Base-by-base conservation (phyloP, 2,113 vertebrate species). In the Ptilorrhoa leucosticta region DNA sequence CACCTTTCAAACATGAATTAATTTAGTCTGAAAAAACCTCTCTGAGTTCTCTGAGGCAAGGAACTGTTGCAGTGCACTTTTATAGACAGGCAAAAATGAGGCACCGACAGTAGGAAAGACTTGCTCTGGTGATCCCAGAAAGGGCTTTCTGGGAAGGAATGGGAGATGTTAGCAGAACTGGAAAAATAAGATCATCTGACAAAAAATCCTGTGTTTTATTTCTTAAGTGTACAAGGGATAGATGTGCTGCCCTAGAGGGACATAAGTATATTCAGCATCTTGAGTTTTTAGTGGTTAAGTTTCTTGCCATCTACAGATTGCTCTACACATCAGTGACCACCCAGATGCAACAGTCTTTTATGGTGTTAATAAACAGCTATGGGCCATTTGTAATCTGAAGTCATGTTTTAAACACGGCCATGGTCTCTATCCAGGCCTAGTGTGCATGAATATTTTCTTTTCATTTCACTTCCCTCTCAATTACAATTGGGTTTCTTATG, bases 111-210 rank as follows among this genome's bases (percentile, higher is more conserved):
- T 28, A 72, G 54, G 27, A 65, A 89, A 88, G 42, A 56, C 45
- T 71, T 84, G 66, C 66, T 84, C 70, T 68, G 19, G 50, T 50
- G 63, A 79, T 73, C 45, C 64, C 68, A 88, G 71, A 82, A 75
- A 72, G 44, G 24, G 42, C 48, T 78, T 92, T 71, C 58, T 5
- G 58, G 47, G 39, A 35, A 64, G 51, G 44, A 83, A 87, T 50
- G 24, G 64, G 16, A 88, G 39, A 71, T 0, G 0, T 33, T 66
- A 61, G 47, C 19, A 95, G 15, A 94, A 53, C 2, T 79, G 78
- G 87, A 93, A 96, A 97, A 95, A 86, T 50, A 61, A 90, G 19
- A 73, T 94, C 76, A 91, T 39, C 78, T 73, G 82, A 86, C 37
- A 70, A 30, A 78, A 83, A 94, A 83, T 78, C 31, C 22, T 40